A percentile compares a stretch with the other conserved stretches of the same genome.
Evolutionary conservation across 2,888 invertebrate species (phyloP).

Genomic region (Cephus pygmeus): DNA sequence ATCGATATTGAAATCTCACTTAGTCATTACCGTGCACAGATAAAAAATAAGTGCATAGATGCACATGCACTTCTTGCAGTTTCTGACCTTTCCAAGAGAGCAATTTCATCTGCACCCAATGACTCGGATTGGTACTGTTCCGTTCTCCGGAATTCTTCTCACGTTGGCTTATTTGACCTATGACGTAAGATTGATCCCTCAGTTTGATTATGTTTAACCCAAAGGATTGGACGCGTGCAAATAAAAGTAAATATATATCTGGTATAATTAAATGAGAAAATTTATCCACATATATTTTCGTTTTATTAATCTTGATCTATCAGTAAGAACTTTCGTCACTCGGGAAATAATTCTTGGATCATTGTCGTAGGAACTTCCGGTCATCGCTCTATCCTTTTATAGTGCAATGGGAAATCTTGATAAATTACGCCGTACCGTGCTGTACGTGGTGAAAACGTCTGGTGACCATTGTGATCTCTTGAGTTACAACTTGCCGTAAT

Average conservation of each 20-base stretch:
- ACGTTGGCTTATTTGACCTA: conserved; percentile 45
- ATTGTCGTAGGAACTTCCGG: neutral
- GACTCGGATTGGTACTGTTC: conserved; percentile 29
- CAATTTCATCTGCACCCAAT: conserved; percentile 25
- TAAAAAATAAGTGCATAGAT: neutral
- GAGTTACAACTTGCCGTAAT: conserved; percentile 34
- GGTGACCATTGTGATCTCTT: conserved; percentile 27
- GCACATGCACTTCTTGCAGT: neutral
- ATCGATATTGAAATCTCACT: neutral
- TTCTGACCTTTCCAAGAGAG: neutral
- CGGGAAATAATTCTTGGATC: neutral
- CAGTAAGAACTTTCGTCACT: neutral
- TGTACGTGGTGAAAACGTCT: conserved; percentile 21
- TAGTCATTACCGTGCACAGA: neutral
- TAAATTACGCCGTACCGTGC: neutral
- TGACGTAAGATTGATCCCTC: conserved; percentile 21
- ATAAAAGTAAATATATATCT: neutral
- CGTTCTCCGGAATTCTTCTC: conserved; percentile 41
- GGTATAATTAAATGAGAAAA: neutral
- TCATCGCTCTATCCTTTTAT: neutral
- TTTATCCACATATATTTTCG: neutral
- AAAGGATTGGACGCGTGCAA: neutral
- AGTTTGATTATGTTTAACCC: neutral
- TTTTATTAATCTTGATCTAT: neutral
- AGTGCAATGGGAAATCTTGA: neutral